Percentiles rank a stretch among this genome's conserved stretches.
These are phyloP conservation scores for Penaeus chinensis DNA, from an alignment of 1,140 invertebrate genomes.

Conservation along the genomic window DNA sequence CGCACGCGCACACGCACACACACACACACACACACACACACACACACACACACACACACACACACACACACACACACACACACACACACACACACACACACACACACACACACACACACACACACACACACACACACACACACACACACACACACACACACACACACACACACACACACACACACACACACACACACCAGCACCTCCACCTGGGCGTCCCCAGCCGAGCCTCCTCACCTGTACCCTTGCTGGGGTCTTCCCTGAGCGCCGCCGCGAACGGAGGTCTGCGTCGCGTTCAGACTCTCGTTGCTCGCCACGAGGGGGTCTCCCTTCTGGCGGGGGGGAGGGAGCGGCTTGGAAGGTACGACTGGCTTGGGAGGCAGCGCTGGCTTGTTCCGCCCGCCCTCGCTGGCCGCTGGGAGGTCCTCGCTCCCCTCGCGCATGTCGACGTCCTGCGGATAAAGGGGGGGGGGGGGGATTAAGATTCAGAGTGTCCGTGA, in stretches of 20 bases:
- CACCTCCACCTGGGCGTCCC: too few species aligned
- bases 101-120: too few species aligned
- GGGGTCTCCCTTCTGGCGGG: conserved; percentile 69
- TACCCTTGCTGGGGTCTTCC: conserved; percentile 28
- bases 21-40: too few species aligned
- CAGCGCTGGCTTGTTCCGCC: conserved; percentile 75
- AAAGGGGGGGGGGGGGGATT: neutral
- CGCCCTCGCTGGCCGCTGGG: neutral
- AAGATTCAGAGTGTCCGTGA: too few species aligned
- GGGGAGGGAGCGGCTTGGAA: conserved; percentile 67
- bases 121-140: too few species aligned
- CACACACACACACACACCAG: too few species aligned
- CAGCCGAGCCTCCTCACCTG: conserved; percentile 29
- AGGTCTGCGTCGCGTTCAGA: conserved; percentile 1
- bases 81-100: too few species aligned
- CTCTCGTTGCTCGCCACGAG: conserved; percentile 38
- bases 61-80: too few species aligned
- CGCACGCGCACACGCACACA: too few species aligned
- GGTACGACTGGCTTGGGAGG: conserved; percentile 79
- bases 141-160: too few species aligned
- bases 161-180: too few species aligned
- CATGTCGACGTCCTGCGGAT: conserved; percentile 25
- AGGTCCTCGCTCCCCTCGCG: conserved; percentile 30
- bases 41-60: too few species aligned
- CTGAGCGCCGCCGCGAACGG: neutral